Percentiles rank a stretch among this genome's conserved stretches.
Conservation (phyloP, 2,113 vertebrate species). For the Brachypteracias leptosomus region DNA sequence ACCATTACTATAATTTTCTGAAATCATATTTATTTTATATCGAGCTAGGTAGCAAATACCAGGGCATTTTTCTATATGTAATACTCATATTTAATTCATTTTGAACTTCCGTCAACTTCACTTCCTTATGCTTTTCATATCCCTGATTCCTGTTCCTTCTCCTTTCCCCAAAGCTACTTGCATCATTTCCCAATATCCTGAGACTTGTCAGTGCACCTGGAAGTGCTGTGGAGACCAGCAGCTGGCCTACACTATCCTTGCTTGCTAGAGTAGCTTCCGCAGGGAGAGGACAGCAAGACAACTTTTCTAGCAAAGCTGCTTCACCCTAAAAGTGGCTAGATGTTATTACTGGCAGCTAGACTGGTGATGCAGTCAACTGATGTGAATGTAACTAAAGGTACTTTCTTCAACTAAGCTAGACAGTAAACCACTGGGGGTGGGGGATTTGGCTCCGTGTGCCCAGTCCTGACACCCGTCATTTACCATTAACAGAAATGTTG, state of each 20-base stretch:
- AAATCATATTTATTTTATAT: not conserved
- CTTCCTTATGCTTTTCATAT: not conserved
- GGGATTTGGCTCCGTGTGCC: not conserved
- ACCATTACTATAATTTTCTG: not conserved
- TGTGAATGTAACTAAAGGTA: not conserved
- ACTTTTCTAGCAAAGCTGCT: not conserved
- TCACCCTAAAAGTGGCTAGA: not conserved
- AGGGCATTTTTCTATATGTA: not conserved
- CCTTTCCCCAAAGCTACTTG: not conserved
- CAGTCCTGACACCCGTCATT: not conserved
- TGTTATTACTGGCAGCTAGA: accelerated
- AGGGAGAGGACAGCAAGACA: not conserved
- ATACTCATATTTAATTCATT: not conserved
- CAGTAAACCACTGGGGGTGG: not conserved
- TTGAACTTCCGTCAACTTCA: not conserved
- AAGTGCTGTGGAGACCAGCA: not conserved
- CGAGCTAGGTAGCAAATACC: not conserved
- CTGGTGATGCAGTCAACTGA: not conserved
- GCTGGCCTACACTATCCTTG: not conserved
- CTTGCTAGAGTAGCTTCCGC: not conserved
- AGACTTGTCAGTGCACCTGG: not conserved
- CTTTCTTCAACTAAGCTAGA: not conserved
- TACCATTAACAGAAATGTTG: not conserved
- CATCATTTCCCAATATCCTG: not conserved
- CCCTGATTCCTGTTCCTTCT: not conserved